Conservation (phyloP, 2,888 invertebrate species). For the Agapostemon virescens region DNA sequence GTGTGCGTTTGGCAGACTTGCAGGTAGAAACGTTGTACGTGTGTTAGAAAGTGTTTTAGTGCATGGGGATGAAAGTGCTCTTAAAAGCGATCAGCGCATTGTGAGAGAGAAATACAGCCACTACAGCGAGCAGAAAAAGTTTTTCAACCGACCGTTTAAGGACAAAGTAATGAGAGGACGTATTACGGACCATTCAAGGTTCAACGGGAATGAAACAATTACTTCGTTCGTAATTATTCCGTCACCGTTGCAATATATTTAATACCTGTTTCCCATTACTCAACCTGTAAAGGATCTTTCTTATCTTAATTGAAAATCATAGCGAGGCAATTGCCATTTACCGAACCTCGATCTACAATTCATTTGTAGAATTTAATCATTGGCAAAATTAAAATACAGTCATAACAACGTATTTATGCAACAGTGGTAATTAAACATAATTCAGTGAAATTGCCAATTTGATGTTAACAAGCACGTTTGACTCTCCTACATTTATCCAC, state of each 20-base stretch:
- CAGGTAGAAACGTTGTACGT: neutral
- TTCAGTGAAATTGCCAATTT: neutral
- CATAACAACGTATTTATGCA: neutral
- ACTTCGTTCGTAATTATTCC: constrained; percentile 10
- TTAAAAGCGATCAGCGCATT: constrained; percentile 18
- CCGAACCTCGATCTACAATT: neutral
- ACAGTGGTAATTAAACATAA: neutral
- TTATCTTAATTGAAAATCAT: constrained; percentile 3
- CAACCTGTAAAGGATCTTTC: neutral
- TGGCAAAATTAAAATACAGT: neutral
- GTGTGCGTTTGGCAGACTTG: neutral
- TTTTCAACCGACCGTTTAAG: constrained; percentile 15
- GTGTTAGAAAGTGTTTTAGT: constrained; percentile 10
- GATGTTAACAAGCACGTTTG: too few species aligned
- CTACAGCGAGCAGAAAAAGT: constrained; percentile 12
- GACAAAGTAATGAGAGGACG: constrained; percentile 6
- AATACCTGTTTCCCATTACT: neutral
- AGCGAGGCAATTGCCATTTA: neutral
- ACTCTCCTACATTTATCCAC: too few species aligned
- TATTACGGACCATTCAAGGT: neutral
- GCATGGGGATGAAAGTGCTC: constrained; percentile 14
- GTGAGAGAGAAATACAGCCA: constrained; percentile 17
- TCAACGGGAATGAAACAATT: neutral
- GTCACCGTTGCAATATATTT: neutral
- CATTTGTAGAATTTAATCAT: neutral